These are phyloP conservation scores for Mythimna lalbum DNA, from an alignment of 2,888 invertebrate species.

Conservation along the genomic window DNA sequence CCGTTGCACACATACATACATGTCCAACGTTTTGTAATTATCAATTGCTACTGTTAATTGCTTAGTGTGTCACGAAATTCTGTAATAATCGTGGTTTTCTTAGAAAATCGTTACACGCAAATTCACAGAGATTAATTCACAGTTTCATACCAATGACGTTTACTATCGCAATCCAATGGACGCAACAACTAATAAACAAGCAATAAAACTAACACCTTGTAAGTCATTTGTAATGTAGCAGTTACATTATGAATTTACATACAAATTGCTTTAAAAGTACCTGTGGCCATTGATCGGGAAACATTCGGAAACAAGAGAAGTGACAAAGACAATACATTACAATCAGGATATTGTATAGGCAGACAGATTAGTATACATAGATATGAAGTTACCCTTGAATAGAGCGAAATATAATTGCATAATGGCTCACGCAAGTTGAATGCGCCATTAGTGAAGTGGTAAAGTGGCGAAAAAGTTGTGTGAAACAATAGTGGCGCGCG, in stretches of 20 bases:
- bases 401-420: slow-evolving; percentile 65
- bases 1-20: slow-evolving; percentile 6
- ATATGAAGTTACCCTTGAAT: slow-evolving; percentile 59
- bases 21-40: slow-evolving; percentile 42
- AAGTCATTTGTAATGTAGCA: slow-evolving; percentile 25
- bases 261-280: slow-evolving; percentile 42
- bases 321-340: slow-evolving; percentile 55
- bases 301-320: slow-evolving; percentile 47
- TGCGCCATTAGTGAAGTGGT: slow-evolving; percentile 67
- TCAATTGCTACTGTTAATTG: slow-evolving; percentile 42
- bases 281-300: slow-evolving; percentile 21
- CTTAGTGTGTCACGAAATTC: slow-evolving; percentile 25
- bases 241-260: slow-evolving; percentile 50
- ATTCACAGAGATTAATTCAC: slow-evolving; percentile 10
- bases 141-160: slow-evolving; percentile 19
- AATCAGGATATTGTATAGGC: slow-evolving; percentile 48
- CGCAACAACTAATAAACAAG: slow-evolving; percentile 44
- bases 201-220: slow-evolving; percentile 53
- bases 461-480: slow-evolving; percentile 75
- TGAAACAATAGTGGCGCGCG: slow-evolving; percentile 71
- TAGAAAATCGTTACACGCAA: slow-evolving; percentile 26
- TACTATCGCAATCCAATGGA: slow-evolving; percentile 14
- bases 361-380: slow-evolving; percentile 27
- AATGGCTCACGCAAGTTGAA: slow-evolving; percentile 66
- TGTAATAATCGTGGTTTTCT: slow-evolving; percentile 26